These are phyloP conservation scores for Girardinichthys multiradiatus DNA, from an alignment of 2,113 vertebrate species.

Conservation along the genomic window DNA sequence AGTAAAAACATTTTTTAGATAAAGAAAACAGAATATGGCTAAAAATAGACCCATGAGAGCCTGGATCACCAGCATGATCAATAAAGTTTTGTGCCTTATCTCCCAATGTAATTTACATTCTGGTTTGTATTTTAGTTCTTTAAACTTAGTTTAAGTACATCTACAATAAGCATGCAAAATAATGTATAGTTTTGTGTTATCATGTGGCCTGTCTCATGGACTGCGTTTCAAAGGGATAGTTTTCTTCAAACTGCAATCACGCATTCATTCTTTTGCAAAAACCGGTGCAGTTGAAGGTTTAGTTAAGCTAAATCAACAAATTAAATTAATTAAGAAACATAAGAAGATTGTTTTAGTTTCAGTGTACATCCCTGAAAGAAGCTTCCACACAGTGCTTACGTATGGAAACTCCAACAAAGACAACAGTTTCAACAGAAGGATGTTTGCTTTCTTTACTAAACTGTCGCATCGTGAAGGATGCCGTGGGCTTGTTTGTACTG, in stretches of 20 bases:
- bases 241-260: not conserved
- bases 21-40: no score
- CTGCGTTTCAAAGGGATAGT: not conserved
- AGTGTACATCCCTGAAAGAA: not conserved
- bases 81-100: no score
- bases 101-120: no score
- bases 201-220: not conserved
- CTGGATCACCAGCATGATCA: no score
- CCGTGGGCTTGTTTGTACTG: slow-evolving; percentile 18
- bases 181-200: not conserved
- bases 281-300: not conserved
- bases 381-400: not conserved
- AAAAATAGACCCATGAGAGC: no score
- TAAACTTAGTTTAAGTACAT: no score
- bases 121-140: no score
- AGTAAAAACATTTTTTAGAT: no score
- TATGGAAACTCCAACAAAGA: not conserved
- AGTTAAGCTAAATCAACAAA: not conserved
- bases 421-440: not conserved
- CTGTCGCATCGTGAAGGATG: slow-evolving; percentile 9
- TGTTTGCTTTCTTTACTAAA: slow-evolving; percentile 5
- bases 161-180: no score
- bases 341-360: not conserved
- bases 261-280: not conserved
- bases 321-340: not conserved